Evolutionary conservation across 2,113 vertebrate genomes (phyloP).

Genomic region (Rhinopomastus cyanomelas): DNA sequence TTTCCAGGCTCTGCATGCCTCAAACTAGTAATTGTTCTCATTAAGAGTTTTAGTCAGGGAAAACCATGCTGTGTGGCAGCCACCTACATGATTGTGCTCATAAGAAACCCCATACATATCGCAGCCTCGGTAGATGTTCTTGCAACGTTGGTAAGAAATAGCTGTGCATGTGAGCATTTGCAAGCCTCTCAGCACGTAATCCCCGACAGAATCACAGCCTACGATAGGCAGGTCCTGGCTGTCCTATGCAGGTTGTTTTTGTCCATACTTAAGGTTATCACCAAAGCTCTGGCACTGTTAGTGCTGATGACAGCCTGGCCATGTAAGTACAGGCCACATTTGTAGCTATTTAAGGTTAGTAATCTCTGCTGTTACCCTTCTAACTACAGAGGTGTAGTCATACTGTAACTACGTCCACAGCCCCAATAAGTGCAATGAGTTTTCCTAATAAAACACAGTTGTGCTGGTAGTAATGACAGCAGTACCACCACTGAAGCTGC

Average conservation of each 20-base stretch:
- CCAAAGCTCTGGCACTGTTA: neutral
- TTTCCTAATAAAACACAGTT: neutral
- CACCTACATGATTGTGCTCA: neutral
- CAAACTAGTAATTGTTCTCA: slow-evolving; percentile 38
- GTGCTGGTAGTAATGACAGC: neutral
- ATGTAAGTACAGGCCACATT: neutral
- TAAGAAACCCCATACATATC: neutral
- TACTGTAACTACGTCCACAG: neutral
- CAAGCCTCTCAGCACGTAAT: neutral
- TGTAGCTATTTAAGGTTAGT: neutral
- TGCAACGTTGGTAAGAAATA: neutral
- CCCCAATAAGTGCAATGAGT: neutral
- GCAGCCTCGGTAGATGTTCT: neutral
- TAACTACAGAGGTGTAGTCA: neutral
- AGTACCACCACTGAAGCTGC: neutral
- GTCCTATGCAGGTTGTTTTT: accelerated
- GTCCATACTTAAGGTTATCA: neutral
- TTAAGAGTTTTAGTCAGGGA: slow-evolving; percentile 17
- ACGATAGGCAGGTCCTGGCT: neutral
- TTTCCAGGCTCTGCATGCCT: slow-evolving; percentile 39
- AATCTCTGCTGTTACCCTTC: neutral
- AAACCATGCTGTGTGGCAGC: slow-evolving; percentile 22
- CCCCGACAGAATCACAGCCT: neutral
- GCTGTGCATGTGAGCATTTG: accelerated
- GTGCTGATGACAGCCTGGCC: neutral